phyloP scores from a whole-genome alignment of 1,140 invertebrate genomes.

The Asbolus verrucosus region DNA sequence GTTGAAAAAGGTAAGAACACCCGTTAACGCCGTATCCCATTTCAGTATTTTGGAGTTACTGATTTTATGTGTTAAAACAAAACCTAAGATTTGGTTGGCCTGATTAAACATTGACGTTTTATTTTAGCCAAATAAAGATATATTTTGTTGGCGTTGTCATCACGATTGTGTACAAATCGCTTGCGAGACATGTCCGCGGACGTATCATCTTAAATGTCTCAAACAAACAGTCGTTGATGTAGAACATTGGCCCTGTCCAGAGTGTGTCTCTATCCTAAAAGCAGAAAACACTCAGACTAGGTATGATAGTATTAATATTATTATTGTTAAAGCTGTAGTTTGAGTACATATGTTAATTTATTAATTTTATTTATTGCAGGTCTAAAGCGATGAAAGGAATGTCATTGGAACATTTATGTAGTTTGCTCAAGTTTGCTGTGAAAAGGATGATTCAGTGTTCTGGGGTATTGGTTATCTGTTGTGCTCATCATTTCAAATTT shows the following conservation, averaged over 20 bases:
- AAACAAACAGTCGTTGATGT: slow-evolving; percentile 68
- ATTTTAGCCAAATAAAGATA: slow-evolving; percentile 70
- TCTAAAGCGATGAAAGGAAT: slow-evolving; percentile 80
- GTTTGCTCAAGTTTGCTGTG: slow-evolving; percentile 80
- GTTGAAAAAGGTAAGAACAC: slow-evolving; percentile 25
- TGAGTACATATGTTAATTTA: slow-evolving; percentile 31
- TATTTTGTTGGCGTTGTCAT: slow-evolving; percentile 92
- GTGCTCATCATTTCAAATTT: neutral
- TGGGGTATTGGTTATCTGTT: slow-evolving; percentile 71
- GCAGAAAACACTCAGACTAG: slow-evolving; percentile 80
- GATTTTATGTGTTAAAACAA: neutral
- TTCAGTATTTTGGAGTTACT: too few relatives aligned
- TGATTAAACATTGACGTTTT: too few relatives aligned
- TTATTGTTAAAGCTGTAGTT: neutral
- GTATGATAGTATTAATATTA: slow-evolving; percentile 45
- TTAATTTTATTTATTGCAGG: slow-evolving; percentile 65
- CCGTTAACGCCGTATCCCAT: too few relatives aligned
- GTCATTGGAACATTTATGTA: slow-evolving; percentile 78
- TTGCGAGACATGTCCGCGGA: slow-evolving; percentile 87
- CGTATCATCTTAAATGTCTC: slow-evolving; percentile 85
- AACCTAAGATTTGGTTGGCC: neutral
- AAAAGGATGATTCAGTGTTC: slow-evolving; percentile 78
- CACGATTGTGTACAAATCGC: slow-evolving; percentile 73
- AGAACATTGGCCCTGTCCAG: slow-evolving; percentile 86
- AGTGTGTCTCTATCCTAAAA: slow-evolving; percentile 83